Evolutionary conservation across 2,797 vertebrate species (phyloP), one percentile per base, ranked within the genome.

Genomic region (Pipistrellus kuhlii): DNA sequence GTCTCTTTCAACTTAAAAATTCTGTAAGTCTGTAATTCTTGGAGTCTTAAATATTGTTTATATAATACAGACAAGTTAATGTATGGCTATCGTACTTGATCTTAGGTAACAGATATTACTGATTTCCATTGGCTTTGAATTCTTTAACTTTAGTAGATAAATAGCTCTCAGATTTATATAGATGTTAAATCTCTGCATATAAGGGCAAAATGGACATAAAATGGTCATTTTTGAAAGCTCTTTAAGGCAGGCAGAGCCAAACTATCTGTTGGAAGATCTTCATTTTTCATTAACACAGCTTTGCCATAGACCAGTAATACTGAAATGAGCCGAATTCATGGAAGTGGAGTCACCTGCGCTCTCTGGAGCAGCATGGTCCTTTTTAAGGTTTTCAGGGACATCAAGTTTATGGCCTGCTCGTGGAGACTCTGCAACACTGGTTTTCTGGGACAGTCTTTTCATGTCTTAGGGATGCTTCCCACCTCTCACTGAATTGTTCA

Each of bases 81-180:
- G 25, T 27, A 35, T 77, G 23, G 15, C 15, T 30, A 0, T 72
- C 5, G 81, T 69, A 71, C 17, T 90, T 88, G 44, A 57, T 80
- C 46, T 92, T 66, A 92, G 66, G 66, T 32, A 94, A 44, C 23
- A 66, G 55, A 64, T 15, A 27, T 69, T 76, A 51, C 38, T 91
- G 32, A 76, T 88, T 87, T 92, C 21, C 21, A 66, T 91, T 81
- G 73, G 5, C 44, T 91, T 95, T 92, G 66, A 69, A 38, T 95
- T 90, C 23, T 89, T 85, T 66, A 80, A n/a, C 64, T 87, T 77
- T 90, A 92, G 44, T 27, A 69, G 30, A 85, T 48, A 68, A 90
- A 32, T 77, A 94, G 27, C 41, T 88, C 20, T 88, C 11, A 62
- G 7, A 72, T 86, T 82, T 78, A 76, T 85, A 38, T 2, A 91